A percentile compares a stretch with the other conserved stretches of the same genome.
Conservation (phyloP, 2,113 vertebrate genomes). For the Halichoeres trimaculatus region DNA sequence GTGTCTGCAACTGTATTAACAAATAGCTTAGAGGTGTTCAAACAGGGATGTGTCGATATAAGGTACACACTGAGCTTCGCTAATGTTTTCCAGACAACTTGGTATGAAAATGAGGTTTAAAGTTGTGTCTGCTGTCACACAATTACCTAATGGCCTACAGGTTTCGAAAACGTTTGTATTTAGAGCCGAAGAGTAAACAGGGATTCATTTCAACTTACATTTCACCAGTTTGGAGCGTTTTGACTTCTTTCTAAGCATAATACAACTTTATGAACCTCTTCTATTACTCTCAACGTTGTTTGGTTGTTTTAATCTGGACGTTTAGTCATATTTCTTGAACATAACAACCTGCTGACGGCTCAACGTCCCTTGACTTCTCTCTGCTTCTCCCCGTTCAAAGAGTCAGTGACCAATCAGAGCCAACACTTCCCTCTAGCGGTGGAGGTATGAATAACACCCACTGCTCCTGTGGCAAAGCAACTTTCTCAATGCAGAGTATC, state of each 20-base stretch:
- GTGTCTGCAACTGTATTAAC: neutral
- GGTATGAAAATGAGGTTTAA: neutral
- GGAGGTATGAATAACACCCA: neutral
- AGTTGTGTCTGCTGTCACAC: neutral
- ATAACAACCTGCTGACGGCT: neutral
- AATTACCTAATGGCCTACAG: neutral
- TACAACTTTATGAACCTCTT: neutral
- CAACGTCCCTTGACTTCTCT: neutral
- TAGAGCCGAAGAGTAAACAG: constrained; percentile 4
- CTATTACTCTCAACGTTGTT: neutral
- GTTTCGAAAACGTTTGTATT: neutral
- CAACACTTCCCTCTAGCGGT: constrained; percentile 82
- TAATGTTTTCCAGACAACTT: constrained; percentile 1
- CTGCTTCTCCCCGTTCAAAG: neutral
- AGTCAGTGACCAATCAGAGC: constrained; percentile 56
- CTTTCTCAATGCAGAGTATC: neutral
- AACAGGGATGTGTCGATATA: constrained; percentile 14
- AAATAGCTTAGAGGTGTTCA: constrained; percentile 30
- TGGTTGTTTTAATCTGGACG: neutral
- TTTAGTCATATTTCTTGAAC: neutral
- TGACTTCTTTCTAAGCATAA: neutral
- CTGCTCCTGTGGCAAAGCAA: neutral
- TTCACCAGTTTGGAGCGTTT: constrained; percentile 4
- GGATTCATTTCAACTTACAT: constrained; percentile 8
- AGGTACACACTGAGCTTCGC: neutral